phyloP scores from a whole-genome alignment of 1,140 invertebrate genomes.

The Listronotus oregonensis region DNA sequence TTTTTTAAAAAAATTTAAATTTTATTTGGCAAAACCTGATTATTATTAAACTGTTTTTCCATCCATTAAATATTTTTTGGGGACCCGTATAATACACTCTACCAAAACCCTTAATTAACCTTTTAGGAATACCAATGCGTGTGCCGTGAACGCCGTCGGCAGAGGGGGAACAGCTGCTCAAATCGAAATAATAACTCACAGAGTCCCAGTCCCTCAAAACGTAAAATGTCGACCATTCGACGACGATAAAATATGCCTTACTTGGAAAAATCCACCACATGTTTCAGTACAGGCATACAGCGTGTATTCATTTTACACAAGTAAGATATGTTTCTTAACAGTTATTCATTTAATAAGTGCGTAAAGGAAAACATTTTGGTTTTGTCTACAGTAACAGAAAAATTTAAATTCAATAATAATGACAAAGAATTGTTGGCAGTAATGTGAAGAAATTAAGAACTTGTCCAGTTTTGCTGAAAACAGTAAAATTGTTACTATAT shows the following conservation, averaged over 20 bases:
- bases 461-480: no score
- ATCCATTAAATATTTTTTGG: no score
- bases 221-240: constrained; percentile 62
- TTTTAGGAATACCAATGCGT: constrained; percentile 75
- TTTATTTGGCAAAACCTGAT: no score
- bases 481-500: no score
- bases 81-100: no score
- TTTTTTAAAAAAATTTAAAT: no score
- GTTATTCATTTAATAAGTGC: constrained; percentile 5
- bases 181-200: constrained; percentile 57
- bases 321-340: constrained; percentile 46
- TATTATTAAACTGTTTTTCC: no score
- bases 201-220: constrained; percentile 62
- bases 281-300: constrained; percentile 65
- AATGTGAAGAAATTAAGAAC: no score
- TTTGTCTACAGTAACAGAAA: no score
- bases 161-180: constrained; percentile 65
- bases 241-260: constrained; percentile 62
- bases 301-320: constrained; percentile 65
- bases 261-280: constrained; percentile 61
- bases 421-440: no score
- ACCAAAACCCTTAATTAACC: neutral
- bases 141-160: constrained; percentile 69
- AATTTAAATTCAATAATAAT: no score
- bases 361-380: no score